These are phyloP conservation scores for Peromyscus eremicus DNA, from an alignment of 2,797 vertebrate species.

Conservation along the genomic window DNA sequence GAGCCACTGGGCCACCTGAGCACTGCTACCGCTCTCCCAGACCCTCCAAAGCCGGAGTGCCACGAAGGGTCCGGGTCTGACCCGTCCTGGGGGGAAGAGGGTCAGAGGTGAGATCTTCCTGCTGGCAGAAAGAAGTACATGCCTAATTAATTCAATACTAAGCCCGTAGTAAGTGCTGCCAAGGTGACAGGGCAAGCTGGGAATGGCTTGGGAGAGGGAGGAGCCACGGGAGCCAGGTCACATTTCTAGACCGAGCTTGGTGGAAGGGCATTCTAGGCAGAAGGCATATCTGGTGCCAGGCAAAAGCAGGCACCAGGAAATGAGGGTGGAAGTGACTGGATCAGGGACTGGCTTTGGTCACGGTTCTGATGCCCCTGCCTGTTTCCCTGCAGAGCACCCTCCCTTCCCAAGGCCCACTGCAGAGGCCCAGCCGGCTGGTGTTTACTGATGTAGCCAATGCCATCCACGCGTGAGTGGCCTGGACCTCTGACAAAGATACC, in stretches of 20 bases:
- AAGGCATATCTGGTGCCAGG: not conserved
- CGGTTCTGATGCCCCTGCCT: conserved; percentile 39
- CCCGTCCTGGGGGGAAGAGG: not conserved
- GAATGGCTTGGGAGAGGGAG: not conserved
- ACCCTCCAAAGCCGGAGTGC: not conserved
- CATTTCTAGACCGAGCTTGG: conserved; percentile 20
- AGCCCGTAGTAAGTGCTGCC: not conserved
- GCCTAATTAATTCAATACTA: not conserved
- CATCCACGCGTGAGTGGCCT: conserved; percentile 92
- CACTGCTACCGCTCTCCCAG: not conserved
- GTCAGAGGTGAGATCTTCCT: not conserved
- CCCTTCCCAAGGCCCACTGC: conserved; percentile 93
- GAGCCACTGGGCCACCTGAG: not conserved
- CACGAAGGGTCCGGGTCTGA: not conserved
- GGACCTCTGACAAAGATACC: conserved; percentile 41
- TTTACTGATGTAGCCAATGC: conserved; percentile 97
- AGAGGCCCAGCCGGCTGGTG: conserved; percentile 97
- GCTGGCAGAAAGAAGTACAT: not conserved
- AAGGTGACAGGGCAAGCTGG: not conserved
- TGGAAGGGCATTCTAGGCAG: conserved; percentile 3
- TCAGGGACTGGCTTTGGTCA: not conserved
- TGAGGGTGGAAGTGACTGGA: not conserved
- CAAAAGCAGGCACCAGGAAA: not conserved
- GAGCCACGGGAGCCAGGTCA: not conserved
- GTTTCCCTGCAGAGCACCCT: conserved; percentile 91